These are phyloP conservation scores for Molossus molossus DNA, from an alignment of 2,797 vertebrate species.

Conservation along the genomic window DNA sequence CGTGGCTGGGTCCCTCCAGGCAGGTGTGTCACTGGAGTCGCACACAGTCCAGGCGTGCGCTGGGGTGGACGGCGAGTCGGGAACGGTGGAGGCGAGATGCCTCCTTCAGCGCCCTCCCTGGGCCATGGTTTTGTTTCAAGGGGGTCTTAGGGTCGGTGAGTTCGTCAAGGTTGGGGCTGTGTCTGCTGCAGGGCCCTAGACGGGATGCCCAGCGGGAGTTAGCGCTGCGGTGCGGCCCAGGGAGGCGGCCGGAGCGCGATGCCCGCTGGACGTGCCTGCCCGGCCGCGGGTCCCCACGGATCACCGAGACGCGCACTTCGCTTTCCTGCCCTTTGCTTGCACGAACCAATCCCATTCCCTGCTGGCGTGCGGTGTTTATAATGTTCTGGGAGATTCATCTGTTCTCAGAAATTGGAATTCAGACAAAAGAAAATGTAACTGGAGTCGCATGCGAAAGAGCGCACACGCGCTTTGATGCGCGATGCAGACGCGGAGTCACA, in stretches of 20 bases:
- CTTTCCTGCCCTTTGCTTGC: slow-evolving; percentile 12
- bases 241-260: too few species aligned
- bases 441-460: slow-evolving; percentile 10
- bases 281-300: not conserved
- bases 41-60: too few species aligned
- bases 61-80: not conserved
- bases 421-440: not conserved
- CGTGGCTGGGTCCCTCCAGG: not conserved
- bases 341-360: not conserved
- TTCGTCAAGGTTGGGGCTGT: not conserved
- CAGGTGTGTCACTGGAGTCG: not conserved
- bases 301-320: not conserved
- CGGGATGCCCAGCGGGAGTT: not conserved
- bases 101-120: not conserved
- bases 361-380: not conserved
- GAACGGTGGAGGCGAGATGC: too few species aligned
- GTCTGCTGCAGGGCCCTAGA: not conserved
- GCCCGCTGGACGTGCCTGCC: too few species aligned
- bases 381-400: slow-evolving; percentile 59
- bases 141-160: not conserved
- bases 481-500: slow-evolving; percentile 3
- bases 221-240: not conserved
- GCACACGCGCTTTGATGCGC: not conserved
- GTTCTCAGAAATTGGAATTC: slow-evolving; percentile 47
- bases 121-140: not conserved